A percentile compares a stretch with the other conserved stretches of the same genome.
Evolutionary conservation across 1,140 invertebrate species (phyloP).

Genomic region (Cephus cinctus): DNA sequence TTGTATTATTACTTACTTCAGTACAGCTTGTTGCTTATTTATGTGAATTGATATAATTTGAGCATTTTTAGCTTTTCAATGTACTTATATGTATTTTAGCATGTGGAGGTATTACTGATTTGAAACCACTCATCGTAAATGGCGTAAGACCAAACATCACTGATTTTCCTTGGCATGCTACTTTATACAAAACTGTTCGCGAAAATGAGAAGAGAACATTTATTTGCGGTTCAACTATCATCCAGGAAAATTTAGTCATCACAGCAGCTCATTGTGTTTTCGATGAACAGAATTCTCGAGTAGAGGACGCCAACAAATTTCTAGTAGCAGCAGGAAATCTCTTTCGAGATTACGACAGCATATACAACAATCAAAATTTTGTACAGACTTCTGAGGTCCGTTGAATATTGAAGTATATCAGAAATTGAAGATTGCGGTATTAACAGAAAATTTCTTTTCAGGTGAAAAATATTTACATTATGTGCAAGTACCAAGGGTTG

Average conservation of each 20-base stretch:
- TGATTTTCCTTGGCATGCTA: conserved; percentile 51
- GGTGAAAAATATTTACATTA: conserved; percentile 42
- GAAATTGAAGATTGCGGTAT: neutral
- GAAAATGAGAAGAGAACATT: conserved; percentile 28
- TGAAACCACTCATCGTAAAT: conserved; percentile 34
- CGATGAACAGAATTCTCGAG: conserved; percentile 21
- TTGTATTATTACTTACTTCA: too few relatives aligned
- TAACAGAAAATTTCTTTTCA: conserved; percentile 20
- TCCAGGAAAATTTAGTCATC: conserved; percentile 38
- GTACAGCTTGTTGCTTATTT: too few relatives aligned
- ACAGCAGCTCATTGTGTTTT: conserved; percentile 52
- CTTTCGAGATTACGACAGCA: conserved; percentile 40
- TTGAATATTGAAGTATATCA: neutral
- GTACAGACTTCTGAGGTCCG: conserved; percentile 33
- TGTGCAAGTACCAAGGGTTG: conserved; percentile 39
- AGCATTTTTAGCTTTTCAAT: too few relatives aligned
- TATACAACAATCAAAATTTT: conserved; percentile 21
- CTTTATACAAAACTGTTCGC: conserved; percentile 31
- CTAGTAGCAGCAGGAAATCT: conserved; percentile 41
- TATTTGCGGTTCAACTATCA: conserved; percentile 47
- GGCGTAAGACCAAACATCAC: conserved; percentile 30
- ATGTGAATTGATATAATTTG: too few relatives aligned
- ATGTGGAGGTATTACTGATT: conserved; percentile 32
- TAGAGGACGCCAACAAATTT: conserved; percentile 21
- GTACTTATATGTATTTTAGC: conserved; percentile 43